Base-by-base conservation (phyloP, 2,797 vertebrate species). In the Melanotaenia pygmaea region DNA sequence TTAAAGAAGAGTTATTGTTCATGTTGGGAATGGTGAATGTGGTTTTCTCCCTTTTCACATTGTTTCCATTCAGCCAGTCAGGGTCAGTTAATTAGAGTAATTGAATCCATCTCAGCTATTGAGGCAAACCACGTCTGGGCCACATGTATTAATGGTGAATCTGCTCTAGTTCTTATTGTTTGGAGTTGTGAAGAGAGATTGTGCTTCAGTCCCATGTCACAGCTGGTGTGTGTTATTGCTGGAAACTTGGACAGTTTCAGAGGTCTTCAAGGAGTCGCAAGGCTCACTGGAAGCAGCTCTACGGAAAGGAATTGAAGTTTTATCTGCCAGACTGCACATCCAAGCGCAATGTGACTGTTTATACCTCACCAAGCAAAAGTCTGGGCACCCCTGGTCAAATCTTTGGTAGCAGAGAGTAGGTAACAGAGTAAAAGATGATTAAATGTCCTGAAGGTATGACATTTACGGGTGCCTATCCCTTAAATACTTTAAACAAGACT, bases 221-320 rank as follows among this genome's bases (percentile, higher is more conserved):
- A 90, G 89, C 86, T 90, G 86, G 73, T 86, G 78, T 84, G 82
- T 90, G 87, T 93, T 91, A 86, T 86, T 88, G 85, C 83, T 89
- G 84, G 88, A 92, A 92, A 91, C 87, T 88, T 83, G 74, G 81
- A 86, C 47, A 64, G 88, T 92, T 93, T 91, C 89, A 89, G 89
- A 92, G 88, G 79, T 88, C 86, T 92, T 92, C 86, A 87, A 88
- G 77, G 88, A 91, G 85, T 87, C 74, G 66, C 66, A 81, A 86
- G 88, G 79, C 89, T 91, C 82, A 67, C 79, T 88, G 83, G 87
- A 91, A 92, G 88, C 72, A 85, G 18, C 87, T 92, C 83, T 90
- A 88, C 66, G 77, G 63, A 76, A 84, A 70, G 67, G 9, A 80
- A 68, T 50, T 50, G 58, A 67, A 1, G 4, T 76, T 78, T 66